phyloP scores from a whole-genome alignment of 2,113 vertebrate genomes.

The Pelodiscus sinensis region DNA sequence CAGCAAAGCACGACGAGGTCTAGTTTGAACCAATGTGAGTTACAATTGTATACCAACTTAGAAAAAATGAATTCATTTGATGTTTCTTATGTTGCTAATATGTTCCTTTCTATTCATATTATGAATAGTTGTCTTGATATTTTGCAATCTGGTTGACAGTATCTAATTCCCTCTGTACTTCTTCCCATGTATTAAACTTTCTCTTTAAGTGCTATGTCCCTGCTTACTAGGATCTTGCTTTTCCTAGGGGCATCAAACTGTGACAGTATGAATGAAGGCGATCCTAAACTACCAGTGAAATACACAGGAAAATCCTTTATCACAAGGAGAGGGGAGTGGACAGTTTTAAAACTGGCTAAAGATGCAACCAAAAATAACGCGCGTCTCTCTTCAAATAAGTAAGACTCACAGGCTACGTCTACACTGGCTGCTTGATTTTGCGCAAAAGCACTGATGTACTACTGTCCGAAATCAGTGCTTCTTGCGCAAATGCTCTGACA shows the following conservation, averaged over 20 bases:
- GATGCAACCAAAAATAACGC: background rate
- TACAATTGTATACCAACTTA: background rate
- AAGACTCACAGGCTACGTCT: no score
- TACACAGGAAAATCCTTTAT: rapidly evolving
- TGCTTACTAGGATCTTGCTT: slow-evolving; percentile 16
- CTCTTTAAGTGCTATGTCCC: slow-evolving; percentile 11
- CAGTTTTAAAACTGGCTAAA: background rate
- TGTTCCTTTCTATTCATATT: background rate
- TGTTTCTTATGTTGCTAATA: background rate
- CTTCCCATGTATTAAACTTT: background rate
- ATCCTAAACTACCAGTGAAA: background rate
- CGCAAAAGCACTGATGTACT: no score
- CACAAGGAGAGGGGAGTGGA: background rate
- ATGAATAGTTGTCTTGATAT: background rate
- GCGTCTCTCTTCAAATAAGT: background rate
- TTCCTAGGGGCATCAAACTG: background rate
- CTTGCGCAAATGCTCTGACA: no score
- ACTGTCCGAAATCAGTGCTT: no score
- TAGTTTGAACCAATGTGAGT: background rate
- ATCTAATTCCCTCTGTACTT: slow-evolving; percentile 15
- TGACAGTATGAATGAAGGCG: background rate
- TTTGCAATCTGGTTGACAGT: slow-evolving; percentile 10
- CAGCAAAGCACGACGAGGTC: background rate
- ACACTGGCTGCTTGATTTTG: no score
- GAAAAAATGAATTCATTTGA: background rate